Percentiles rank a stretch among this genome's conserved stretches.
phyloP scores from a whole-genome alignment of 2,797 vertebrate genomes.

The Amazona finschi region DNA sequence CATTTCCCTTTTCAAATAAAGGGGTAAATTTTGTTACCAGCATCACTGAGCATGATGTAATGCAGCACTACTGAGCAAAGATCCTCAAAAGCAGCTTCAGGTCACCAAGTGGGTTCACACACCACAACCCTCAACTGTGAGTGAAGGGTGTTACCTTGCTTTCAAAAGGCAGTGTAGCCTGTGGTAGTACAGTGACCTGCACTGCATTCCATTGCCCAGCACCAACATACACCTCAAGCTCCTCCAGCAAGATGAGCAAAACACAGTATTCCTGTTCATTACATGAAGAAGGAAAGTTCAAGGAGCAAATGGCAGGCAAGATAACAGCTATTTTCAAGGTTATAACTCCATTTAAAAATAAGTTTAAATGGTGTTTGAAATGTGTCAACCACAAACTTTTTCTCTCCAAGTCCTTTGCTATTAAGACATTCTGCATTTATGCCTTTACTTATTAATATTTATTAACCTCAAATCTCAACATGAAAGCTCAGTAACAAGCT shows the following conservation, averaged over 20 bases:
- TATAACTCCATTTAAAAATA: not conserved
- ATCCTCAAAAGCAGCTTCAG: not conserved
- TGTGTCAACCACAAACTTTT: not conserved
- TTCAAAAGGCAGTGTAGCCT: not conserved
- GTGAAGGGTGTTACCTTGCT: accelerated
- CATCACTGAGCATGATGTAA: not conserved
- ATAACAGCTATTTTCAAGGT: not conserved
- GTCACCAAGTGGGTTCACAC: not conserved
- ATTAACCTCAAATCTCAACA: not conserved
- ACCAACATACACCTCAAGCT: not conserved
- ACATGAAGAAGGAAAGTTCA: not conserved
- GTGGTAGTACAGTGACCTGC: not conserved
- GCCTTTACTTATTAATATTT: not conserved
- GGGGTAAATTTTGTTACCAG: not conserved
- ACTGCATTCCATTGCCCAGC: not conserved
- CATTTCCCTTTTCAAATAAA: not conserved
- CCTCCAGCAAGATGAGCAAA: not conserved
- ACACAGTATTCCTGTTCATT: not conserved
- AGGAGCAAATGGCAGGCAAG: not conserved
- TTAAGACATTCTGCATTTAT: not conserved
- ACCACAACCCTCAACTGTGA: not conserved
- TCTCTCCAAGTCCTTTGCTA: not conserved
- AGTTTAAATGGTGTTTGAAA: not conserved
- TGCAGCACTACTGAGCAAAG: no score
- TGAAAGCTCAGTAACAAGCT: not conserved